Conservation (phyloP, 2,797 vertebrate genomes). For the Catostomus latipinnis region DNA sequence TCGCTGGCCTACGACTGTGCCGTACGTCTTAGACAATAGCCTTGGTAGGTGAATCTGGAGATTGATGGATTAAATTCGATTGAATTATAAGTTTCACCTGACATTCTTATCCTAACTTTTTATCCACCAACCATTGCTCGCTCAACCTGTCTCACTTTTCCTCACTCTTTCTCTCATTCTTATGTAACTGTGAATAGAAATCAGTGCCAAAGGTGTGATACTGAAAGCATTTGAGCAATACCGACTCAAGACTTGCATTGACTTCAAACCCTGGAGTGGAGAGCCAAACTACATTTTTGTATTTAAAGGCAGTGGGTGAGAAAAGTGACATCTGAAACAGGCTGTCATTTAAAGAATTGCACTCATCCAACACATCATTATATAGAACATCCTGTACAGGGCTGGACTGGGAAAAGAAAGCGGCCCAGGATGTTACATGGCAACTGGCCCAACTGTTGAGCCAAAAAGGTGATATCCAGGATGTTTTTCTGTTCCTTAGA, state of each 20-base stretch:
- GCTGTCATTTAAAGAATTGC: no score
- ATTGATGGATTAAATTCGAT: background rate
- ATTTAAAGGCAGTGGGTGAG: slow-evolving; percentile 87
- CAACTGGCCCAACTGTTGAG: no score
- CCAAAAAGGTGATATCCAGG: background rate
- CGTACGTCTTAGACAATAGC: slow-evolving; percentile 87
- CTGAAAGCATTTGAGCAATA: slow-evolving; percentile 90
- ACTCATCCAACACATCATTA: no score
- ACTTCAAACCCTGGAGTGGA: slow-evolving; percentile 89
- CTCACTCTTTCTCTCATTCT: background rate
- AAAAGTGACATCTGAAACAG: background rate
- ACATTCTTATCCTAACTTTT: background rate
- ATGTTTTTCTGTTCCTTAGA: slow-evolving; percentile 65
- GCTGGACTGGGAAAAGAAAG: no score
- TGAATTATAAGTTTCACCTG: background rate
- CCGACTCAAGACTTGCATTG: slow-evolving; percentile 90
- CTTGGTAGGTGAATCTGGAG: slow-evolving; percentile 76
- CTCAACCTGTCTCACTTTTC: background rate
- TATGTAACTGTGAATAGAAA: slow-evolving; percentile 70
- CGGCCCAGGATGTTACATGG: no score
- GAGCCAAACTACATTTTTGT: slow-evolving; percentile 89
- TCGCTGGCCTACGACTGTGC: slow-evolving; percentile 86
- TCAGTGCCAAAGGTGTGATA: slow-evolving; percentile 91
- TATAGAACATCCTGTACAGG: no score
- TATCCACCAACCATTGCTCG: no score